A percentile compares a stretch with the other conserved stretches of the same genome.
phyloP scores from a whole-genome alignment of 2,888 invertebrate species.

The Sesia apiformis region DNA sequence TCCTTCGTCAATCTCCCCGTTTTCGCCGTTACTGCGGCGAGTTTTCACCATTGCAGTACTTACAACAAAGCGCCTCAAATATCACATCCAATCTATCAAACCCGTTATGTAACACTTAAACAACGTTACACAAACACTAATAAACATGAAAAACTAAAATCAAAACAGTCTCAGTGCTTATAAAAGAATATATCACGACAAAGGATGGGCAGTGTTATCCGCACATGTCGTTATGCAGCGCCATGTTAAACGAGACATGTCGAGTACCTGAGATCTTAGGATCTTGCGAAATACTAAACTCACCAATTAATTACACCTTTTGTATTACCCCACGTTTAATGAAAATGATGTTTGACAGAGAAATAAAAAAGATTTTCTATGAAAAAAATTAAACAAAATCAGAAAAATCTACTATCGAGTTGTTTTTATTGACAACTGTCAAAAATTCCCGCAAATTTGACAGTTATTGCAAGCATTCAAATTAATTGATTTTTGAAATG shows the following conservation, averaged over 20 bases:
- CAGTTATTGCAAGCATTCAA: not conserved
- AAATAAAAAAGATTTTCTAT: not conserved
- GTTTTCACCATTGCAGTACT: constrained; percentile 71
- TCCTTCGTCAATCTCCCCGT: constrained; percentile 67
- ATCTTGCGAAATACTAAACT: constrained; percentile 25
- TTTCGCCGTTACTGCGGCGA: constrained; percentile 71
- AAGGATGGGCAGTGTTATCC: constrained; percentile 56
- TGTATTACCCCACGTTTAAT: constrained; percentile 15
- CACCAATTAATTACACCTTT: constrained; percentile 40
- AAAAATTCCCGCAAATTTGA: constrained; percentile 66
- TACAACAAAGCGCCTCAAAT: constrained; percentile 22
- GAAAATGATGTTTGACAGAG: not conserved
- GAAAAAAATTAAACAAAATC: not conserved
- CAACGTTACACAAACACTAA: constrained; percentile 34
- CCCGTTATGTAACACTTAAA: constrained; percentile 39
- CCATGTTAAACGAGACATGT: constrained; percentile 51
- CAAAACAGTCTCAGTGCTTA: constrained; percentile 28
- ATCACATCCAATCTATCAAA: constrained; percentile 22
- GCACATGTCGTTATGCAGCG: constrained; percentile 66
- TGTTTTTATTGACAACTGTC: constrained; percentile 69
- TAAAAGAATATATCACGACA: constrained; percentile 46
- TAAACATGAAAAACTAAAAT: constrained; percentile 15
- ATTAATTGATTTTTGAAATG: not conserved
- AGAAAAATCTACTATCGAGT: constrained; percentile 38
- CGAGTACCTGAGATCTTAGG: constrained; percentile 19